Evolutionary conservation across 2,113 vertebrate genomes (phyloP).

Genomic region (Hirundichthys speculiger): DNA sequence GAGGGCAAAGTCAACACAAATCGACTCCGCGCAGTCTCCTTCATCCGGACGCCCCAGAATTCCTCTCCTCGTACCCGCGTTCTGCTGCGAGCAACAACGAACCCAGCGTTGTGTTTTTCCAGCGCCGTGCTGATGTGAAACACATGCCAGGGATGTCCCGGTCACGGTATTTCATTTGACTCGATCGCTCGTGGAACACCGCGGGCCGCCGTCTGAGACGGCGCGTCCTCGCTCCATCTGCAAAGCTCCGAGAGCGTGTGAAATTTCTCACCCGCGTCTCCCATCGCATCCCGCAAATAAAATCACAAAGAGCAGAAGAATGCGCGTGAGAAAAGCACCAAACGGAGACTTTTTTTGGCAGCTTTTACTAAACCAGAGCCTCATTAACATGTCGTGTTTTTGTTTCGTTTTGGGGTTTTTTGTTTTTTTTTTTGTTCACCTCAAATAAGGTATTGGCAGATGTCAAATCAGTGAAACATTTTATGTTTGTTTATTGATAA

Average conservation of each 20-base stretch:
- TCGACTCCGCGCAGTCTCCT: conserved; percentile 40
- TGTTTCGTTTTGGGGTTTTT: too few relatives aligned
- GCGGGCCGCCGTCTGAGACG: conserved; percentile 6
- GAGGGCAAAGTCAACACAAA: conserved; percentile 57
- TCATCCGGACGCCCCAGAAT: conserved; percentile 30
- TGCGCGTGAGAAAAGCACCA: conserved; percentile 27
- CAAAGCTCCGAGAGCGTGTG: conserved; percentile 31
- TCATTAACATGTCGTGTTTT: conserved; percentile 35
- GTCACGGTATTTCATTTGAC: conserved; percentile 39
- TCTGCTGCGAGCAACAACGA: conserved; percentile 50
- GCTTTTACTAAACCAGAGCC: conserved; percentile 26
- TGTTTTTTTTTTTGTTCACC: conserved; percentile 43
- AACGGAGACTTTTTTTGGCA: conserved; percentile 27
- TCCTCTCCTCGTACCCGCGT: conserved; percentile 44
- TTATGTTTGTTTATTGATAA: conserved; percentile 46
- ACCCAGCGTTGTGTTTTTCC: conserved; percentile 30
- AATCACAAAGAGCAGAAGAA: conserved; percentile 24
- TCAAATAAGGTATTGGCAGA: conserved; percentile 19
- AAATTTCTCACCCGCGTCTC: conserved; percentile 33
- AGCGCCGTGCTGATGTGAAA: conserved; percentile 48
- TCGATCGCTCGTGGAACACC: conserved; percentile 7
- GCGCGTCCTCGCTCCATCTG: conserved; percentile 44
- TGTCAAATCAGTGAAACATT: conserved; percentile 4
- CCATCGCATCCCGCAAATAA: conserved; percentile 1
- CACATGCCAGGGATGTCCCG: conserved; percentile 43